Base-by-base conservation (phyloP, 2,888 invertebrate species). In the Mylabris sibirica region DNA sequence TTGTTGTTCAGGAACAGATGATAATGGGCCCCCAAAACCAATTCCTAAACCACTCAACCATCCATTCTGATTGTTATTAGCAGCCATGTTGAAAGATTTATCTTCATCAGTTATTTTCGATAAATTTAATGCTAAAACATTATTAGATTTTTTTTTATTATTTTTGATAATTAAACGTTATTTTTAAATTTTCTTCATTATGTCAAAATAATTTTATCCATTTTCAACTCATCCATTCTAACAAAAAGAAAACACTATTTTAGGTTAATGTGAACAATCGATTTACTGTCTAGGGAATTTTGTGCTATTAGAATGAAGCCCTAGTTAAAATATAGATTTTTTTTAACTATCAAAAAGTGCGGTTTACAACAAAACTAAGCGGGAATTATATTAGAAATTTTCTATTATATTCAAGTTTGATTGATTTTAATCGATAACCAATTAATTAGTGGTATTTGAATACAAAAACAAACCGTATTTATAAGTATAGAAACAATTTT, bases 41-140 rank as follows among this genome's bases (percentile, higher is more conserved):
- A 82, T 78, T 53, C 79, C 79, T 68, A 81, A 75, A 70, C 80
- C 80, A 72, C 83, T 83, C 70, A 84, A 77, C 84, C 84, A 85
- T 76, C 85, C 84, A 80, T 85, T 85, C 81, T 85, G 85, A 78
- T 84, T 84, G 79, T 84, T 85, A 79, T 84, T 84, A 80, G 84
- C 82, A 80, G 85, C 84, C 85, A 85, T 85, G 82, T 84, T 84
- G 82, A 76, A 77, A 75, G 69, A 72, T 74, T 78, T 72, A 67
- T 67, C 66, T 69, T 76, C 34, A 38, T 61, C 61, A 34, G 61
- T 62, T 59, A 26, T 72, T 74, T 76, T 70, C 64, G 68, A 60
- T 65, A 59, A 67, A 67, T 68, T 71, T 64, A 63, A 59, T 68
- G 74, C 76, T 75, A 77, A 66, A 74, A 75, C 65, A 71, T 71